A percentile compares a stretch with the other conserved stretches of the same genome.
Evolutionary conservation across 2,113 vertebrate genomes (phyloP).

Genomic region (Nothobranchius furzeri): DNA sequence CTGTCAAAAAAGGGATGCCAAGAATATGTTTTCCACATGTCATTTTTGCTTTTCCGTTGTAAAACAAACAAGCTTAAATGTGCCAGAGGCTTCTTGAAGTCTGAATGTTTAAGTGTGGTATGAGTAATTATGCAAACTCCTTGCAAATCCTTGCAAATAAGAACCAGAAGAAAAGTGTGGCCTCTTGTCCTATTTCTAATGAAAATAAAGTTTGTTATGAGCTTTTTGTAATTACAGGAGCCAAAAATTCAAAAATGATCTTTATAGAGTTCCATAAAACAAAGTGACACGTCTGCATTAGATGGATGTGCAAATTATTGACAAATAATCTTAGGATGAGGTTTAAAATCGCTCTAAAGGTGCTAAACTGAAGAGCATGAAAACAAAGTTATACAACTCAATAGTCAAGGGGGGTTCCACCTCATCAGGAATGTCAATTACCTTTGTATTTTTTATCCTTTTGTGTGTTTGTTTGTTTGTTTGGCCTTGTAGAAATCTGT

Average conservation of each 20-base stretch:
- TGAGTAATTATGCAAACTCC: neutral
- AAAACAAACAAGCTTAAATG: neutral
- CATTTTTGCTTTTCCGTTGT: neutral
- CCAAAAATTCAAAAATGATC: neutral
- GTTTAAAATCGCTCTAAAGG: neutral
- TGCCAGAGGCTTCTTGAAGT: neutral
- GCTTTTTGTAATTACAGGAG: neutral
- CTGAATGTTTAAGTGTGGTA: neutral
- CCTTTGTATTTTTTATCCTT: constrained; percentile 50
- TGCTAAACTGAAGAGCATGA: constrained; percentile 5
- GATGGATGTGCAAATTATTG: neutral
- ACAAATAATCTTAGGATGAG: too few species aligned
- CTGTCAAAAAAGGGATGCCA: too few species aligned
- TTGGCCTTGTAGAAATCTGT: constrained; percentile 44
- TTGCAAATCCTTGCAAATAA: neutral
- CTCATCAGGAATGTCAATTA: constrained; percentile 71
- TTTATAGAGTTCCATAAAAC: too few species aligned
- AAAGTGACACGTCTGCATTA: too few species aligned
- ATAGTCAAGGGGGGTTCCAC: constrained; percentile 37
- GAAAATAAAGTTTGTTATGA: too few species aligned
- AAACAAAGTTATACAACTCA: constrained; percentile 37
- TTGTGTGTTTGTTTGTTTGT: constrained; percentile 68
- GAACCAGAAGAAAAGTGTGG: neutral
- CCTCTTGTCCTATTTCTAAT: neutral
- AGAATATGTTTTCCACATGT: neutral